Base-by-base conservation (phyloP, 2,797 vertebrate genomes). In the Poliocrania exsul region DNA sequence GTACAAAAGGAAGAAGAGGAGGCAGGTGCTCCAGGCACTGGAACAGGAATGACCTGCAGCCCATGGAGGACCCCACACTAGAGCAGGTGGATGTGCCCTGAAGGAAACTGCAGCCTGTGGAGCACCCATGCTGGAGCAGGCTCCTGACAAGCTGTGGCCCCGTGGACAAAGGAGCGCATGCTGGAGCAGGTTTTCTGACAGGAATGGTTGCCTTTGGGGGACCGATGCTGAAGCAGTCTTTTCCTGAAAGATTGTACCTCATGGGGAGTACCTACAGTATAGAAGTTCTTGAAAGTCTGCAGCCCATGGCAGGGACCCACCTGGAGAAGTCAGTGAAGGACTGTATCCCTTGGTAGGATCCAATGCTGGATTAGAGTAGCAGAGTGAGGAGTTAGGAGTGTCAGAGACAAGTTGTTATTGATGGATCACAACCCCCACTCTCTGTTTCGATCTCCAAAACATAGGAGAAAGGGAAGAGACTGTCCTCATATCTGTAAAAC, bases 151-250 rank as follows among this genome's bases (percentile, higher is more conserved):
- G 1, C 16, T 51, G n/a, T 50, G 25, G 10, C 11, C 37, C 31
- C 11, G 0, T 29, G 21, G 28, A 73, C 25, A 40, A 29, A 42
- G 16, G 10, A 75, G 9, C 23, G 10, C n/a, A 28, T 0, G 0
- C 6, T 47, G 18, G 50, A 84, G 16, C 4, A 28, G 21, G 21
- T 79, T 69, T 91, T 65, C 47, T 60, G 42, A 13, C 29, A 37
- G n/a, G 26, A 54, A 5, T 18, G 33, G 17, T 46, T 28, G 31
- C 49, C 40, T 3, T 0, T 33, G 47, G 15, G 40, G 8, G 12
- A 54, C 29, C 6, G 13, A 13, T 0, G 3, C 35, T 58, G 53
- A 16, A 67, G 8, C 35, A 37, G 23, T 28, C 20, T 35, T 25
- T 58, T 37, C 46, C 53, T 54, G 25, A 44, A 70, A 35, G 37